Conservation (phyloP, 2,888 invertebrate genomes). For the Globia sparganii region DNA sequence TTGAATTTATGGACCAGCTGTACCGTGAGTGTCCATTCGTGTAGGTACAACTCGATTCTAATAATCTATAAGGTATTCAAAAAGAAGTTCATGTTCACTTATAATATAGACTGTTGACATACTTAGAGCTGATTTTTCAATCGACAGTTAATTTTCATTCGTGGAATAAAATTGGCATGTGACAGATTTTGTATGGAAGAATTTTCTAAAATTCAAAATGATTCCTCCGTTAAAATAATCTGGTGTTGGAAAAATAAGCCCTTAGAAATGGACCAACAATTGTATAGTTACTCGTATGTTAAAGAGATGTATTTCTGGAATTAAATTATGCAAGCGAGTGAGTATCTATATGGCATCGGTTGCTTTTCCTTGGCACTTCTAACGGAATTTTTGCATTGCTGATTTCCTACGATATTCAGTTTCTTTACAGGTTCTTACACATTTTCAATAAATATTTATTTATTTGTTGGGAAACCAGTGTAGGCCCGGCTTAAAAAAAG, state of each 20-base stretch:
- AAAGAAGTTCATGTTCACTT: background rate
- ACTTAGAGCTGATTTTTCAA: no score
- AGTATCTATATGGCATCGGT: fast-evolving
- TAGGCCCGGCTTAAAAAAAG: no score
- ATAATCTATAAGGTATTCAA: background rate
- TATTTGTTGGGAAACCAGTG: background rate
- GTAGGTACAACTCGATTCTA: background rate
- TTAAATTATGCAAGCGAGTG: background rate
- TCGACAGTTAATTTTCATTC: no score
- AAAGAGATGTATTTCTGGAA: background rate
- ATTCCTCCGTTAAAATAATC: no score
- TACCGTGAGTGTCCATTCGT: no score
- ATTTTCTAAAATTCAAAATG: no score
- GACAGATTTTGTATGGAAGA: no score
- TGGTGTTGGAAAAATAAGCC: no score
- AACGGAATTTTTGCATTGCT: background rate
- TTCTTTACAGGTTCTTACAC: background rate
- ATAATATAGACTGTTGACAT: background rate
- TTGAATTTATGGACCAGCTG: no score
- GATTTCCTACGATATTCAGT: background rate
- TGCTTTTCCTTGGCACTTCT: background rate
- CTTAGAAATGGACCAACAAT: no score
- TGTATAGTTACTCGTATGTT: no score
- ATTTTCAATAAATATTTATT: background rate
- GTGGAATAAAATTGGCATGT: no score